Evolutionary conservation across 2,888 invertebrate genomes (phyloP).

Genomic region (Leptothorax acervorum): DNA sequence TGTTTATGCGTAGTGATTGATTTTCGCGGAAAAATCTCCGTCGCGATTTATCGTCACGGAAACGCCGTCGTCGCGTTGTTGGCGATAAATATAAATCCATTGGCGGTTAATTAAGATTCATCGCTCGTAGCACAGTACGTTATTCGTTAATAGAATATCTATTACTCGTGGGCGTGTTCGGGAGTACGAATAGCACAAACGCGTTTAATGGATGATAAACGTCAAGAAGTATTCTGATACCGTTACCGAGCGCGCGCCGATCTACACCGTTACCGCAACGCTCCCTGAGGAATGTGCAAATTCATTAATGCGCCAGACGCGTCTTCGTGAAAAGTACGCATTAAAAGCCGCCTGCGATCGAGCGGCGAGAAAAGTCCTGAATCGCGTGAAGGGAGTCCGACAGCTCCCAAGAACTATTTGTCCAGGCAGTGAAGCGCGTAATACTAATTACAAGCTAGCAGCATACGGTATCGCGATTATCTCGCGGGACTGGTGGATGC

Average conservation of each 20-base stretch:
- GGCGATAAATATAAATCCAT: constrained; percentile 17
- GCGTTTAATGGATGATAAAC: constrained; percentile 34
- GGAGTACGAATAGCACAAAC: not conserved
- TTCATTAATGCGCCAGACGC: constrained; percentile 15
- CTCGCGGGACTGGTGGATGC: constrained; percentile 20
- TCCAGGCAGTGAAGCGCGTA: constrained; percentile 14
- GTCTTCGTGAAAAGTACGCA: constrained; percentile 2
- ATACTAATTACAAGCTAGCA: constrained; percentile 28
- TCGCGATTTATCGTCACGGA: constrained; percentile 34
- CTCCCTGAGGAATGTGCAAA: constrained; percentile 8
- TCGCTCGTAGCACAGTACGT: not conserved
- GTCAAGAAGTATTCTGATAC: constrained; percentile 25
- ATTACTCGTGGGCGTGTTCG: not conserved
- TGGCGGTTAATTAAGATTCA: constrained; percentile 31
- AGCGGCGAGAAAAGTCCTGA: not conserved
- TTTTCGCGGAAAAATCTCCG: constrained; percentile 25
- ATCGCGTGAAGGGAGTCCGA: not conserved
- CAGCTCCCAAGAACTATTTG: constrained; percentile 9
- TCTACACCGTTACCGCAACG: constrained; percentile 34
- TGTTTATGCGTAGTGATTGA: constrained; percentile 21
- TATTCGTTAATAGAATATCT: constrained; percentile 10
- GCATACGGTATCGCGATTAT: not conserved
- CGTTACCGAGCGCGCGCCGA: constrained; percentile 8
- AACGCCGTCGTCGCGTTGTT: not conserved
- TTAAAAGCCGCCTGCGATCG: not conserved